These are phyloP conservation scores for Ciona savignyi DNA, from an alignment of 23 tunicate species.

Conservation along the genomic window DNA sequence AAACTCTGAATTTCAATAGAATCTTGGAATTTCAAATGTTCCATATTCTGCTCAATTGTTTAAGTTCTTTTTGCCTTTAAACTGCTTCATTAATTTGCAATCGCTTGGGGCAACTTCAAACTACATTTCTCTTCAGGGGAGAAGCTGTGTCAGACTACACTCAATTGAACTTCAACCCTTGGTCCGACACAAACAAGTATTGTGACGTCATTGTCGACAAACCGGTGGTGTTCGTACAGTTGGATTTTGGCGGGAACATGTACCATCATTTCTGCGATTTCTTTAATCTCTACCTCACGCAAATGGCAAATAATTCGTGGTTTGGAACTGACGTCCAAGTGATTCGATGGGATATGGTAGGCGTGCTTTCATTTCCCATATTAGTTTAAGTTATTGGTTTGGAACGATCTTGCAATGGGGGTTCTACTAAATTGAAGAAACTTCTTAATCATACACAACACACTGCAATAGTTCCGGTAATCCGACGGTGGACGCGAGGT, in stretches of 20 bases:
- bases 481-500: too few relatives aligned
- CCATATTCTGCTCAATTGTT: too few relatives aligned
- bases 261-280: conserved; percentile 97
- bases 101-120: too few relatives aligned
- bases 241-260: conserved; percentile 84
- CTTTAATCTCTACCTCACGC: conserved; percentile 87
- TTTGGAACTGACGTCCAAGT: conserved; percentile 64
- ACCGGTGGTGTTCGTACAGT: conserved; percentile 64
- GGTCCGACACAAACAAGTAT: conserved; percentile 3
- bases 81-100: too few relatives aligned
- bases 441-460: too few relatives aligned
- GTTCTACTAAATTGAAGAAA: too few relatives aligned
- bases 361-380: not conserved
- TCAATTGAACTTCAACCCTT: conserved; percentile 27
- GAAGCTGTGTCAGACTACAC: conserved; percentile 55
- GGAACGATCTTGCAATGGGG: too few relatives aligned
- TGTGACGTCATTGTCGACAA: conserved; percentile 66
- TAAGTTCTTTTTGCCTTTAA: too few relatives aligned
- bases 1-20: too few relatives aligned
- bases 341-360: conserved; percentile 76
- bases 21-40: too few relatives aligned
- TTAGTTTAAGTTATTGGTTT: not conserved
- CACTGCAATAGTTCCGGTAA: too few relatives aligned
- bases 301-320: conserved; percentile 66
- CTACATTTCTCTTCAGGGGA: conserved; percentile 35